phyloP scores from a whole-genome alignment of 2,113 vertebrate genomes.

The Meles meles region DNA sequence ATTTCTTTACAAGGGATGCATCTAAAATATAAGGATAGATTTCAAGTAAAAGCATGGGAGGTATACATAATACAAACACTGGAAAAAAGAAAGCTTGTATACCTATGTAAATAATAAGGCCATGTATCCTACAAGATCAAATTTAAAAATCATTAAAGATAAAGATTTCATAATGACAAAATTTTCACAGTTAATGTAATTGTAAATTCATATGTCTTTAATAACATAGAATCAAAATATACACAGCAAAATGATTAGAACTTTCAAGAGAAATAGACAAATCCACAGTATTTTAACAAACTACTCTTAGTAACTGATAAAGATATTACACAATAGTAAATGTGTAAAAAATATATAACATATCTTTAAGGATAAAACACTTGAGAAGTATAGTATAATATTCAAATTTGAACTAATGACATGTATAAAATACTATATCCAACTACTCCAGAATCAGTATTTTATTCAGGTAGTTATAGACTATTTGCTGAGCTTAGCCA shows the following conservation, averaged over 20 bases:
- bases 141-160: background rate
- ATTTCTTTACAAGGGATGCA: background rate
- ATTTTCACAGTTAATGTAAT: background rate
- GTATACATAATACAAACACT: background rate
- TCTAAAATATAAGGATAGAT: background rate
- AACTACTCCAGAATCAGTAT: background rate
- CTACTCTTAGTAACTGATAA: background rate
- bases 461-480: background rate
- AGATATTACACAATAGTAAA: background rate
- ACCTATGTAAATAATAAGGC: background rate
- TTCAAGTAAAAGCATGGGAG: background rate
- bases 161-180: background rate
- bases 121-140: background rate
- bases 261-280: background rate
- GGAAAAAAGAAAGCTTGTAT: fast-evolving
- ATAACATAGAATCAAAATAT: background rate
- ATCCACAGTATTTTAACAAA: background rate
- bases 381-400: background rate
- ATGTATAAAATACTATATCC: background rate
- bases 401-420: background rate
- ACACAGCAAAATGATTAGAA: background rate
- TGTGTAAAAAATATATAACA: background rate
- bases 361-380: background rate
- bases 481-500: background rate
- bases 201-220: background rate